A percentile compares a stretch with the other conserved stretches of the same genome.
These are phyloP conservation scores for Dufourea novaeangliae DNA, from an alignment of 1,140 invertebrate species.

Conservation along the genomic window DNA sequence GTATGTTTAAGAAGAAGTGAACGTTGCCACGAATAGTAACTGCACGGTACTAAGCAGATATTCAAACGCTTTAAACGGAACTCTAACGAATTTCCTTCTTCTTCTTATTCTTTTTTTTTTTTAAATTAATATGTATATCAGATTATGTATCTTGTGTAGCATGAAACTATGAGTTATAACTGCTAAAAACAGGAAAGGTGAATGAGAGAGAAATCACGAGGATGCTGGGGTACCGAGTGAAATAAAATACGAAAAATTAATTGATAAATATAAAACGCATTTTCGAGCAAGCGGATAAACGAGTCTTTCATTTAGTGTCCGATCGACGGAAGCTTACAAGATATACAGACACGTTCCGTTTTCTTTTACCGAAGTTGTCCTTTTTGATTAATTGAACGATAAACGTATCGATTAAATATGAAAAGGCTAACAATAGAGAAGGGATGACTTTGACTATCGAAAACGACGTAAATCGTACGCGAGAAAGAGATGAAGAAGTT, in stretches of 20 bases:
- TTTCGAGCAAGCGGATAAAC: conserved; percentile 8
- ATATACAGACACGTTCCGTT: not conserved
- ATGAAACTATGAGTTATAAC: not conserved
- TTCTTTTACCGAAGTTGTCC: not conserved
- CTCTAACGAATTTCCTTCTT: not conserved
- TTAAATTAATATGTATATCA: not conserved
- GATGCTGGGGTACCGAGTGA: not conserved
- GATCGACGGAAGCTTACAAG: not conserved
- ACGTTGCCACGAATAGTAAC: not conserved
- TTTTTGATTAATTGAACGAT: not conserved
- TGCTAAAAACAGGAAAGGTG: not conserved
- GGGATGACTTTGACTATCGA: not conserved
- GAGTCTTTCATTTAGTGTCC: conserved; percentile 9
- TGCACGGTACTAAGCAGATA: not conserved
- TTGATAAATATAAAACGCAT: not conserved
- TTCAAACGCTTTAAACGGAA: not conserved
- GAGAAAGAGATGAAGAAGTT: not conserved
- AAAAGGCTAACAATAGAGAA: not conserved
- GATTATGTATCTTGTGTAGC: not conserved
- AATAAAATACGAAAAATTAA: not conserved
- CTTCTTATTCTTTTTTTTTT: too few species aligned
- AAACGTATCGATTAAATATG: not conserved
- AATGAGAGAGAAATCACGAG: not conserved
- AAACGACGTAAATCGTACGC: not conserved
- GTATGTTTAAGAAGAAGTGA: not conserved